phyloP scores from a whole-genome alignment of 1,140 invertebrate genomes.

The Mactra quadrangularis region DNA sequence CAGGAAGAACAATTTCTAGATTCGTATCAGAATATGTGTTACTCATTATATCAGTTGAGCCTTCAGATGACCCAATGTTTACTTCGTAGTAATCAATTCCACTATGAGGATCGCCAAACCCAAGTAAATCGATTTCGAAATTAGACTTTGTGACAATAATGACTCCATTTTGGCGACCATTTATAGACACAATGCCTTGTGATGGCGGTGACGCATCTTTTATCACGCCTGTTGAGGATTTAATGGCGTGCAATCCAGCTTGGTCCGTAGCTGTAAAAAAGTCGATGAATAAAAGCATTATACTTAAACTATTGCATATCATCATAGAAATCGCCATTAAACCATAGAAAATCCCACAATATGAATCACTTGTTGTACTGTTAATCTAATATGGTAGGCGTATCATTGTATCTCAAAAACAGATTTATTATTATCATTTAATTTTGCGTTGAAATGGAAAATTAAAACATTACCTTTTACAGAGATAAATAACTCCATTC shows the following conservation, averaged over 20 bases:
- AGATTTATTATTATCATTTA: too few species aligned
- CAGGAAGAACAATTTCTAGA: neutral
- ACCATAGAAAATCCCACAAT: neutral
- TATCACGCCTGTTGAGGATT: constrained; percentile 10
- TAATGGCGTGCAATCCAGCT: constrained; percentile 35
- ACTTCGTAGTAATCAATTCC: constrained; percentile 20
- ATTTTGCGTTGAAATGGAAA: too few species aligned
- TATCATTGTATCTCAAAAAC: too few species aligned
- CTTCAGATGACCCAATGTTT: neutral
- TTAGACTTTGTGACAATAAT: neutral
- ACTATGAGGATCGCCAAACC: constrained; percentile 24
- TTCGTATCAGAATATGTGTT: neutral
- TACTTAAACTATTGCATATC: neutral
- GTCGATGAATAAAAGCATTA: neutral
- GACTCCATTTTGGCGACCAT: neutral
- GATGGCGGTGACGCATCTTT: constrained; percentile 56
- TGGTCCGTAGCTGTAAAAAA: constrained; percentile 55
- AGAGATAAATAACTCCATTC: neutral
- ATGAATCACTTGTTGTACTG: too few species aligned
- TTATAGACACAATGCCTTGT: constrained; percentile 35
- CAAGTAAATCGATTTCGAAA: neutral
- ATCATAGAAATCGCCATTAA: neutral
- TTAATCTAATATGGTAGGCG: too few species aligned
- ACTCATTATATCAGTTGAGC: neutral
- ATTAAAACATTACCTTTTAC: neutral